Evolutionary conservation across 1,140 invertebrate genomes (phyloP), one percentile per base, ranked within the genome.

Genomic region (Oryzaephilus surinamensis): DNA sequence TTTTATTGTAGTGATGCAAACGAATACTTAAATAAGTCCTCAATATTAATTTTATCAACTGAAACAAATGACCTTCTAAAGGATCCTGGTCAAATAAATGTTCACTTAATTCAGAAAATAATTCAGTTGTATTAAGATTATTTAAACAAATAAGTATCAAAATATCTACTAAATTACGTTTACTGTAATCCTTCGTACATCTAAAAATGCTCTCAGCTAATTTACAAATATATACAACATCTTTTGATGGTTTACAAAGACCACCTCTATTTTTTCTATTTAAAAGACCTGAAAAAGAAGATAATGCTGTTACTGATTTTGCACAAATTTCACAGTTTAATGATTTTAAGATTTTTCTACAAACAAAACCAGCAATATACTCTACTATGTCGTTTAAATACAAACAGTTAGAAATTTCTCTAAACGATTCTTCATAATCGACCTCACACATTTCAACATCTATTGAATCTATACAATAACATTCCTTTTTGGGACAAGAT

Each of bases 41-140:
- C 15, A 35, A 35, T 12, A 24, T 32, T 13, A n/a, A 35, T 12
- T 35, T 23, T 6, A 35, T 24, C 23, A 35, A 35, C 13, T 23
- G 33, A 6, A 23, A 6, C 14, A 35, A 24, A 15, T 35, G 33
- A 35, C 14, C 24, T n/a, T 35, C 14, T 14, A 23, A 12, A 24
- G 20, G 19, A 12, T 24, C 20, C 10, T 35, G 33, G 6, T 35
- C 10, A 5, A 35, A 24, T 21, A 35, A 21, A 15, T 35, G 33
- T 4, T 32, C 6, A 13, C 6, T 14, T 14, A 32, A 6, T 6
- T 6, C 31, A 14, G 15, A 18, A 32, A 32, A 32, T 29, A 16
- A 6, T 6, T 32, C 17, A 13, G 4, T 16, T 14, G 6, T 13
- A 32, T 16, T 32, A 6, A 32, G 6, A 14, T 18, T 6, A n/a